Base-by-base conservation (phyloP, 2,113 vertebrate genomes). In the Platichthys flesus region DNA sequence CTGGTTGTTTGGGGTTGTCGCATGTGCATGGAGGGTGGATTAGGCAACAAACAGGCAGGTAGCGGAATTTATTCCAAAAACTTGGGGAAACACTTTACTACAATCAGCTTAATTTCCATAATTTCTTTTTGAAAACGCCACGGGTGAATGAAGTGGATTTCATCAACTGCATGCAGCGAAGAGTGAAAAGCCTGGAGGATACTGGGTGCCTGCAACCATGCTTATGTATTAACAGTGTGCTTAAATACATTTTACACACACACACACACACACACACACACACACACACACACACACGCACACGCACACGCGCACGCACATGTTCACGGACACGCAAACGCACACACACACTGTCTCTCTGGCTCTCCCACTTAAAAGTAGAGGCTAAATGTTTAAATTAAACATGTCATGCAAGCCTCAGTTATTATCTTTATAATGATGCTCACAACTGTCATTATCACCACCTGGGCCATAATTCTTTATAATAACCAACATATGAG, bases 21-120 rank as follows among this genome's bases (percentile, higher is more conserved):
- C 18, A 45, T 63, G 18, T 31, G 49, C 12, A 28, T 77, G n/a
- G 23, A 57, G 37, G 7, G 6, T 4, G 45, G 42, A 28, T 52
- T 20, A 21, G 55, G 4, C 18, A 62, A 9, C 7, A 55, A 61
- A 55, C 54, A 4, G 45, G 8, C 37, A 9, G 20, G 54, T 40
- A 18, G 12, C 51, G 45, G 24, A 3, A 31, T 26, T 65, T 70
- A 45, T 78, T 45, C 68, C 2, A 28, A 55, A 71, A 89, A 87
- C 66, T 74, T 66, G 0, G 45, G 18, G 31, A 60, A 56, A 56
- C 57, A 20, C 62, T 28, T 16, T 3, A 42, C 24, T 37, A 13
- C 18, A 58, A 51, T 14, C 18, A 14, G 70, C 40, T 23, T 55
- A n/a, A 56, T 62, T 47, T 20, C 26, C 35, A 14, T 15, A 16